phyloP scores from a whole-genome alignment of 2,888 invertebrate species.

The Coremacera marginata region DNA sequence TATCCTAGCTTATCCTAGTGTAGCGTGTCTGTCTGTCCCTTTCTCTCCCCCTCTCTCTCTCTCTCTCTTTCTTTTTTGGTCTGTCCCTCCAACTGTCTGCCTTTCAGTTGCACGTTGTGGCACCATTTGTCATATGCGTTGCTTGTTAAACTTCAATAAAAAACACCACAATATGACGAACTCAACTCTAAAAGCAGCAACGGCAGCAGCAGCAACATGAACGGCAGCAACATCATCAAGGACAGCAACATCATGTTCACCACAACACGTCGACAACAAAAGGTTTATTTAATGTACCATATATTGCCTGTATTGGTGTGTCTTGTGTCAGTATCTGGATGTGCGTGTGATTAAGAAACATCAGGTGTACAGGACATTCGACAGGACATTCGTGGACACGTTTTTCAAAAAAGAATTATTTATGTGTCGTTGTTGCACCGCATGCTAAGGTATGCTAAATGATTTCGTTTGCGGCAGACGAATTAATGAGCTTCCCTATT shows the following conservation, averaged over 20 bases:
- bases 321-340: neutral
- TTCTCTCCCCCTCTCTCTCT: neutral
- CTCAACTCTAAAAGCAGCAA: neutral
- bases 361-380: neutral
- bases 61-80: neutral
- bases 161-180: slow-evolving; percentile 47
- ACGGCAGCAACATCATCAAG: neutral
- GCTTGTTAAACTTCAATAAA: slow-evolving; percentile 36
- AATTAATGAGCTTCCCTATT: neutral
- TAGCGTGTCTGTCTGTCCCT: neutral
- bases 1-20: neutral
- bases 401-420: neutral
- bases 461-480: neutral
- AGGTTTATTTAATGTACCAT: neutral
- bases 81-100: neutral
- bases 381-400: neutral
- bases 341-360: neutral
- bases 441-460: too few species aligned
- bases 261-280: slow-evolving; percentile 10
- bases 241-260: slow-evolving; percentile 19
- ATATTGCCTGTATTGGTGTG: neutral
- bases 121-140: slow-evolving; percentile 30
- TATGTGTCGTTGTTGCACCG: too few species aligned
- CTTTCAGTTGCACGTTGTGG: slow-evolving; percentile 5
- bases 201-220: slow-evolving; percentile 11